A percentile compares a stretch with the other conserved stretches of the same genome.
Conservation (phyloP, 2,797 vertebrate genomes). For the Bovichtus diacanthus region DNA sequence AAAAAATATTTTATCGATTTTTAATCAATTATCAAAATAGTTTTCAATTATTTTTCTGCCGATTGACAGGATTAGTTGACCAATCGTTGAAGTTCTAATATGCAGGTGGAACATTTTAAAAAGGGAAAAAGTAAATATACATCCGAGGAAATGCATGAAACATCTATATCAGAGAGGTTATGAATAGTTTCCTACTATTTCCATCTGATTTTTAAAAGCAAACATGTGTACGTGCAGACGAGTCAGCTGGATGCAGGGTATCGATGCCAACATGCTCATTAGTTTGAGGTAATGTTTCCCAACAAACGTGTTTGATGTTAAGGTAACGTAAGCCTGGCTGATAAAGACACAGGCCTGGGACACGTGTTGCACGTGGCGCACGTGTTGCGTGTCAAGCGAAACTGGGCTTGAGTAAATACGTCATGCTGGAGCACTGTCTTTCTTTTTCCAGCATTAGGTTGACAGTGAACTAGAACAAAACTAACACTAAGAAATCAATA, state of each 20-base stretch:
- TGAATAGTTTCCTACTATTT: neutral
- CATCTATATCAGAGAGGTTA: neutral
- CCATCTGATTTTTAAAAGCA: neutral
- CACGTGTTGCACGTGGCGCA: slow-evolving; percentile 27
- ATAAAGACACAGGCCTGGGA: slow-evolving; percentile 8
- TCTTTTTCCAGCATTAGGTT: neutral
- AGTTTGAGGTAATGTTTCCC: slow-evolving; percentile 17
- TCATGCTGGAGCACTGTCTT: neutral
- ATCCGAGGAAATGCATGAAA: neutral
- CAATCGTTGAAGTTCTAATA: too few species aligned
- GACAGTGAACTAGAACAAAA: neutral
- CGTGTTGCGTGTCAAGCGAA: neutral
- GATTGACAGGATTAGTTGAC: too few species aligned
- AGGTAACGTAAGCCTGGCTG: slow-evolving; percentile 18
- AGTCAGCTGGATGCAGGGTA: slow-evolving; percentile 1
- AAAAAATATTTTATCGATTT: too few species aligned
- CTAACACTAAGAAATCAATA: neutral
- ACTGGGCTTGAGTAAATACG: neutral
- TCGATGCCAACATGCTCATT: neutral
- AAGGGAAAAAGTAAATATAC: neutral
- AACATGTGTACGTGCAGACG: neutral
- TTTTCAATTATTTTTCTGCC: too few species aligned
- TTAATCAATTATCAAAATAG: too few species aligned
- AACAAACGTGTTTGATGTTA: slow-evolving; percentile 6
- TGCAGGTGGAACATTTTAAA: neutral